A percentile compares a stretch with the other conserved stretches of the same genome.
phyloP scores from a whole-genome alignment of 2,797 vertebrate species.

The Acrocephalus scirpaceus region DNA sequence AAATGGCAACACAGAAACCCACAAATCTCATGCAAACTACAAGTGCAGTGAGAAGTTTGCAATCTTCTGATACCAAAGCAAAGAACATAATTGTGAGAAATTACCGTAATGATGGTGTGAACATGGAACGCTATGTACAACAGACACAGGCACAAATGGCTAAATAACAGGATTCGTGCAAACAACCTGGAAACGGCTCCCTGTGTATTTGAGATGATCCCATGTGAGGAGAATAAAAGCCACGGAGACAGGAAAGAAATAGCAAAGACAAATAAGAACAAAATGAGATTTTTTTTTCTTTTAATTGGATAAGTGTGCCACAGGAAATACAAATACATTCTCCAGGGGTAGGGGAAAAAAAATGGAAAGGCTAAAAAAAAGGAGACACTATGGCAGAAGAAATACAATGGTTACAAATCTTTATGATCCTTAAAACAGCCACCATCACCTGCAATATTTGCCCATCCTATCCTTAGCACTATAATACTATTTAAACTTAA shows the following conservation, averaged over 20 bases:
- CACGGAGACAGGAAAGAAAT: neutral
- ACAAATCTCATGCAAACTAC: neutral
- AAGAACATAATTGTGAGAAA: slow-evolving; percentile 28
- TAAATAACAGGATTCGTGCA: slow-evolving; percentile 4
- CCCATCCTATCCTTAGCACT: neutral
- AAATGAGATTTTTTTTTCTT: neutral
- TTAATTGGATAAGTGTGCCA: neutral
- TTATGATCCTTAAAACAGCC: neutral
- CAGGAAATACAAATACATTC: neutral
- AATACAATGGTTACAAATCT: neutral
- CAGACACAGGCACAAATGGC: neutral
- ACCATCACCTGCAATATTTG: neutral
- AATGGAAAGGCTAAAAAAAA: neutral
- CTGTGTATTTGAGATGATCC: neutral
- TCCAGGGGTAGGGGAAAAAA: fast-evolving
- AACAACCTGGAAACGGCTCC: neutral
- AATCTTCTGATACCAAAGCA: slow-evolving; percentile 17
- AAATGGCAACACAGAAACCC: neutral
- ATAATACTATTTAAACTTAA: neutral
- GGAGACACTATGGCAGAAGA: neutral
- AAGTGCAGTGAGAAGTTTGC: neutral
- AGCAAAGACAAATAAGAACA: neutral
- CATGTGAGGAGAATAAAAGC: neutral
- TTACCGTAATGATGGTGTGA: neutral
- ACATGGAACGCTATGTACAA: neutral